Conservation (phyloP, 2,113 vertebrate genomes). For the Craseonycteris thonglongyai region DNA sequence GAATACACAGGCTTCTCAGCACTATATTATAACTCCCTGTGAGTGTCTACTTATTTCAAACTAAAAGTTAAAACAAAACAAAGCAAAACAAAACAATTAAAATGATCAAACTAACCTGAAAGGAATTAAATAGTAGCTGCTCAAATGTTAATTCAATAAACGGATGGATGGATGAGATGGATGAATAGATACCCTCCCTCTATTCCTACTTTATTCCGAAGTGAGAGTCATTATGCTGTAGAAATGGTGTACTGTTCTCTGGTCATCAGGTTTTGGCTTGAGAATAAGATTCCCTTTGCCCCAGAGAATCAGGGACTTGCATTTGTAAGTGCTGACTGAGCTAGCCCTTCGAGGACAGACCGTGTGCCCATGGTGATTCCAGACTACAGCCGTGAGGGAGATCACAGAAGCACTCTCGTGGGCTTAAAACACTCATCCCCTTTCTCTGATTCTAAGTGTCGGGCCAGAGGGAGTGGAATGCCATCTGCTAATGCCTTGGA, state of each 20-base stretch:
- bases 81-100: neutral
- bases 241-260: neutral
- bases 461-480: conserved; percentile 30
- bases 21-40: neutral
- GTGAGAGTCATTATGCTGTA: neutral
- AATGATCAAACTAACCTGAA: neutral
- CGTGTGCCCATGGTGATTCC: neutral
- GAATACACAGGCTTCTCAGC: accelerated
- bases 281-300: neutral
- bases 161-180: neutral
- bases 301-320: neutral
- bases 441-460: conserved; percentile 34
- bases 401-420: neutral
- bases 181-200: neutral
- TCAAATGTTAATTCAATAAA: neutral
- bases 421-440: neutral
- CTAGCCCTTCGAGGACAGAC: conserved; percentile 19
- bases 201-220: neutral
- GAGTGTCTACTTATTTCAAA: neutral
- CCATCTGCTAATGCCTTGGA: conserved; percentile 38
- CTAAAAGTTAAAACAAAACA: neutral
- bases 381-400: neutral
- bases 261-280: neutral
- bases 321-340: neutral
- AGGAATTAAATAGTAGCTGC: neutral